A percentile compares a stretch with the other conserved stretches of the same genome.
phyloP scores from a whole-genome alignment of 2,113 vertebrate genomes.

The Marmota monax region DNA sequence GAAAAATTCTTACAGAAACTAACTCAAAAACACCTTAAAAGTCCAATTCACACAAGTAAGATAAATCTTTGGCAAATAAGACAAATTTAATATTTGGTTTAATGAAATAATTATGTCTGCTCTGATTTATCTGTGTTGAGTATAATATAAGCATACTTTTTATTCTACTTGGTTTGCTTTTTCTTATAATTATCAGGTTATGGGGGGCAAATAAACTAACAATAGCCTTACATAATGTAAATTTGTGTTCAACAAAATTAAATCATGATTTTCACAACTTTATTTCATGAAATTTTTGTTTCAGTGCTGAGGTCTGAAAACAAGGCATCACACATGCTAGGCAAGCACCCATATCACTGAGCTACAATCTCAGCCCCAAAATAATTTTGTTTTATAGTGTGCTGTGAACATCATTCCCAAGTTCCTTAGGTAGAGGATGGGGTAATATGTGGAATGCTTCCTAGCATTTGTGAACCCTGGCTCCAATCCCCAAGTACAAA shows the following conservation, averaged over 20 bases:
- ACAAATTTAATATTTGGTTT: slow-evolving; percentile 46
- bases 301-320: background rate
- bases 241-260: slow-evolving; percentile 43
- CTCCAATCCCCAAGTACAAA: background rate
- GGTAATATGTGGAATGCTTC: background rate
- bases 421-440: background rate
- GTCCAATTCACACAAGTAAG: slow-evolving; percentile 47
- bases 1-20: slow-evolving; percentile 35
- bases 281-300: background rate
- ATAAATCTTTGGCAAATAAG: slow-evolving; percentile 45
- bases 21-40: slow-evolving; percentile 53
- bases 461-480: background rate
- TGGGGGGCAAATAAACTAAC: slow-evolving; percentile 53
- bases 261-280: slow-evolving; percentile 55
- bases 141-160: slow-evolving; percentile 41
- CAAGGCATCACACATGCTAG: background rate
- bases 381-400: slow-evolving; percentile 25
- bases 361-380: background rate
- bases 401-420: background rate
- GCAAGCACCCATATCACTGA: background rate
- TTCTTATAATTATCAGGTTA: slow-evolving; percentile 47
- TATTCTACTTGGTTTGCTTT: slow-evolving; percentile 56
- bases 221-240: slow-evolving; percentile 16
- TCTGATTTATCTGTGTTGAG: slow-evolving; percentile 48
- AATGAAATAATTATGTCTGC: slow-evolving; percentile 43